These are phyloP conservation scores for Nymphalis urticae DNA, from an alignment of 2,888 invertebrate genomes.

Conservation along the genomic window DNA sequence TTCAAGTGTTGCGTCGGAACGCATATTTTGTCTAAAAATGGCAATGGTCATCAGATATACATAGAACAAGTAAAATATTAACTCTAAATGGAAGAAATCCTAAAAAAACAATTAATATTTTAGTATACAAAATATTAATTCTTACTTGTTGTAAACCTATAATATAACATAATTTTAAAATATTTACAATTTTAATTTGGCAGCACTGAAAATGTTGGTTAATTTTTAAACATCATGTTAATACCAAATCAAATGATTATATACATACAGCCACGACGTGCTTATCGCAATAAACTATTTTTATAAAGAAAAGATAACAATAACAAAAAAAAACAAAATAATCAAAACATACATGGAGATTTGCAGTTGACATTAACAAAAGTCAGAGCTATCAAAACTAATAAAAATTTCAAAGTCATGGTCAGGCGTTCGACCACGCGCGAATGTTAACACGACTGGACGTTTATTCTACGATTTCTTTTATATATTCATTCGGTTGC, in stretches of 20 bases:
- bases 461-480: constrained; percentile 51
- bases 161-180: background rate
- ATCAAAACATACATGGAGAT: constrained; percentile 63
- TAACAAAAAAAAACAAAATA: constrained; percentile 16
- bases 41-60: background rate
- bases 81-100: background rate
- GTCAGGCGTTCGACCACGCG: constrained; percentile 63
- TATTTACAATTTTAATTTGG: background rate
- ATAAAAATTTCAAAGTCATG: constrained; percentile 68
- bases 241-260: background rate
- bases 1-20: constrained; percentile 84
- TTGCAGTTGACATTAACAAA: constrained; percentile 63
- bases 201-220: background rate
- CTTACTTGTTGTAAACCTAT: background rate
- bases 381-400: constrained; percentile 58
- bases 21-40: constrained; percentile 85
- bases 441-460: constrained; percentile 53
- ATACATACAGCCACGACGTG: constrained; percentile 4
- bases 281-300: constrained; percentile 8
- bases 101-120: background rate
- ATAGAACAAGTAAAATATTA: background rate
- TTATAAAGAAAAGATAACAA: background rate
- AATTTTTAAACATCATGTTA: background rate
- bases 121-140: background rate
- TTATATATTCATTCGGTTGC: constrained; percentile 62